Evolutionary conservation across 2,113 vertebrate genomes (phyloP).

Genomic region (Ptychochromis oligacanthus): DNA sequence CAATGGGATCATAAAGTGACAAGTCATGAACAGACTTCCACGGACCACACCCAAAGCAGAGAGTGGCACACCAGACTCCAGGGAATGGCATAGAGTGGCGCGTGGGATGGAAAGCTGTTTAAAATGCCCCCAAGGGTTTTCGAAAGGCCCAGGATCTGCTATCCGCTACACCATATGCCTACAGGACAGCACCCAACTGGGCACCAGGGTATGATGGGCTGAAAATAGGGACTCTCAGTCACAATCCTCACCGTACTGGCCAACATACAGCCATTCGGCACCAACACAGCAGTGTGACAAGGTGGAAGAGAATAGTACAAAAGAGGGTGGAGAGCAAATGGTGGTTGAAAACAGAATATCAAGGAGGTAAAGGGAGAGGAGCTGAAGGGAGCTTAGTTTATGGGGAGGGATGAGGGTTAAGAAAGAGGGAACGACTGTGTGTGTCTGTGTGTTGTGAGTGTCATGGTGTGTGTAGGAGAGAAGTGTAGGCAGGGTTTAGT

Average conservation of each 20-base stretch:
- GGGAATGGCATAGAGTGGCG: slow-evolving; percentile 22
- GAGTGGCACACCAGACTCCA: slow-evolving; percentile 25
- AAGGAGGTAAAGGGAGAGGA: slow-evolving; percentile 39
- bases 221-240: slow-evolving; percentile 70
- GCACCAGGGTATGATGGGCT: slow-evolving; percentile 61
- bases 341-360: slow-evolving; percentile 56
- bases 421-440: slow-evolving; percentile 7
- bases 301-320: slow-evolving; percentile 37
- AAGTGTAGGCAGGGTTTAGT: slow-evolving; percentile 57
- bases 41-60: slow-evolving; percentile 45
- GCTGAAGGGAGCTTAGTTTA: slow-evolving; percentile 31
- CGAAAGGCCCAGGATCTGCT: slow-evolving; percentile 55
- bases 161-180: slow-evolving; percentile 76
- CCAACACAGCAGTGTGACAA: slow-evolving; percentile 35
- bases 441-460: slow-evolving; percentile 29
- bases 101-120: slow-evolving; percentile 46
- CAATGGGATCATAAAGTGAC: slow-evolving; percentile 23
- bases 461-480: slow-evolving; percentile 45
- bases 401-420: slow-evolving; percentile 18
- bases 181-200: slow-evolving; percentile 75
- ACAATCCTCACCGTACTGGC: slow-evolving; percentile 43
- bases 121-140: slow-evolving; percentile 46
- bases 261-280: slow-evolving; percentile 51
- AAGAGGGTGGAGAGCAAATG: slow-evolving; percentile 53
- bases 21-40: slow-evolving; percentile 43